Evolutionary conservation across 2,113 vertebrate genomes (phyloP).

Genomic region (Etheostoma cragini): DNA sequence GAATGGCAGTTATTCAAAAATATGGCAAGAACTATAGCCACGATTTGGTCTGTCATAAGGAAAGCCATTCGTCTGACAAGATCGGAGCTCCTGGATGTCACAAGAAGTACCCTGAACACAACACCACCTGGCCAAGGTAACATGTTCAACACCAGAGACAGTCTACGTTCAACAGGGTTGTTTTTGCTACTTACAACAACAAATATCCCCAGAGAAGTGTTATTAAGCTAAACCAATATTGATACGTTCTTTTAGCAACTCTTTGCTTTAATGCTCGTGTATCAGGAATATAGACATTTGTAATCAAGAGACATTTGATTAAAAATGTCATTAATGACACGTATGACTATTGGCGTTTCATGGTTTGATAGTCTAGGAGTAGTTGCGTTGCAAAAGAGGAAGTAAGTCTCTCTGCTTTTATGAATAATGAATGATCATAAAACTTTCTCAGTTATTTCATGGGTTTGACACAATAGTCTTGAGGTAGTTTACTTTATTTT

Average conservation of each 20-base stretch:
- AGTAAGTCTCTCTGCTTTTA: neutral
- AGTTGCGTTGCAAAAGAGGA: neutral
- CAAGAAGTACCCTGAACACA: conserved; percentile 83
- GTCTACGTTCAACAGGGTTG: neutral
- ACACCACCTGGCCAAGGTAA: conserved; percentile 83
- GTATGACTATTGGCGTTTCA: conserved; percentile 15
- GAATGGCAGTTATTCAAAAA: conserved; percentile 90
- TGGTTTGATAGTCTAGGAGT: neutral
- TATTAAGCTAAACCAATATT: neutral
- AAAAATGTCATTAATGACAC: conserved; percentile 7
- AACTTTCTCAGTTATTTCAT: too few relatives aligned
- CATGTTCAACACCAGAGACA: neutral
- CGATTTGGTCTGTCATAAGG: conserved; percentile 82
- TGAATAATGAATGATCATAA: neutral
- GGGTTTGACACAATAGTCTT: neutral
- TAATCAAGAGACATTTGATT: neutral
- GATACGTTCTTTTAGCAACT: neutral
- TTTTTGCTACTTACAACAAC: neutral
- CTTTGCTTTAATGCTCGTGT: too few relatives aligned
- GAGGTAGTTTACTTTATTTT: neutral
- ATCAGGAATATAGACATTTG: neutral
- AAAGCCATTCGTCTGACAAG: conserved; percentile 75
- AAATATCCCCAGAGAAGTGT: neutral
- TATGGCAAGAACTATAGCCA: conserved; percentile 83
- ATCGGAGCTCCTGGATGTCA: conserved; percentile 72